Evolutionary conservation across 1,140 invertebrate genomes (phyloP).

Genomic region (Neodiprion lecontei): DNA sequence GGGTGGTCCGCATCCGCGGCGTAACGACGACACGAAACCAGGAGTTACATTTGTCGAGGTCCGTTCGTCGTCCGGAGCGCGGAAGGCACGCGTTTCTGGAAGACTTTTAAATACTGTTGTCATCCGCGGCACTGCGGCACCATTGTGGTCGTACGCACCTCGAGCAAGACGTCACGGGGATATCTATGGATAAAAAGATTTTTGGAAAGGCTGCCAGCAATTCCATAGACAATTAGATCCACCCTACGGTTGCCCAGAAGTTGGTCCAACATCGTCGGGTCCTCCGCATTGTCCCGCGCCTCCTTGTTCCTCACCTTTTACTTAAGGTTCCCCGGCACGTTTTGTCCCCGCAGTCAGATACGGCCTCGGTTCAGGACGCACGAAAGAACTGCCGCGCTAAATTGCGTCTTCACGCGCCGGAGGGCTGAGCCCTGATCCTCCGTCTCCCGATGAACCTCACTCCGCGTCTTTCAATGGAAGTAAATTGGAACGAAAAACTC

Average conservation of each 20-base stretch:
- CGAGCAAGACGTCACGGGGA: conserved; percentile 39
- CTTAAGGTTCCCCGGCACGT: neutral
- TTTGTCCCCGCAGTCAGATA: neutral
- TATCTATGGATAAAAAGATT: conserved; percentile 20
- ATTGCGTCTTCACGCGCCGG: conserved; percentile 26
- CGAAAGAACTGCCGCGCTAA: conserved; percentile 9
- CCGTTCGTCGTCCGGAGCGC: conserved; percentile 27
- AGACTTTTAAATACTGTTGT: neutral
- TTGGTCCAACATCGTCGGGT: conserved; percentile 45
- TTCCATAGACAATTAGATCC: conserved; percentile 49
- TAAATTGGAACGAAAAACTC: conserved; percentile 33
- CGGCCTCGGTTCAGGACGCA: neutral
- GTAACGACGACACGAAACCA: too few species aligned
- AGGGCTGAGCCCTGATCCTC: neutral
- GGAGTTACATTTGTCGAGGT: conserved; percentile 14
- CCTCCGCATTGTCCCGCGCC: conserved; percentile 30
- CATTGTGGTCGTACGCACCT: conserved; percentile 11
- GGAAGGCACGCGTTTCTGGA: conserved; percentile 10
- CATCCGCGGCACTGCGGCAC: neutral
- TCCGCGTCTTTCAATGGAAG: conserved; percentile 24
- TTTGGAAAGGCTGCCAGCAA: conserved; percentile 21
- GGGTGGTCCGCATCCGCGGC: neutral
- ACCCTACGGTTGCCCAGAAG: conserved; percentile 44
- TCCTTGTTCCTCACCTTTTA: neutral
- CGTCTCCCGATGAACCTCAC: neutral